phyloP scores from a whole-genome alignment of 2,113 vertebrate species.

The Corythaeola cristata region DNA sequence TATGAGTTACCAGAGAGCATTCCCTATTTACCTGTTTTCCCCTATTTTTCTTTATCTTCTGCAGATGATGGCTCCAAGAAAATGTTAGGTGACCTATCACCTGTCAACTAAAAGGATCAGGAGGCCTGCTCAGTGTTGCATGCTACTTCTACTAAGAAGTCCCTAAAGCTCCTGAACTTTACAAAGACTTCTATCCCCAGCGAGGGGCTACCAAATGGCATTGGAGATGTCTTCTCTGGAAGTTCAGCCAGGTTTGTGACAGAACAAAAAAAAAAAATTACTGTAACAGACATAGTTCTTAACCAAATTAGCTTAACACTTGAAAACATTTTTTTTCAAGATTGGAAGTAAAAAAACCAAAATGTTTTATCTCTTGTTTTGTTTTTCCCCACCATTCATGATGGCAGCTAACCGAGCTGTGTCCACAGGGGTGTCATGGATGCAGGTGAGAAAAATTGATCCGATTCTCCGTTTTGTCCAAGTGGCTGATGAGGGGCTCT shows the following conservation, averaged over 20 bases:
- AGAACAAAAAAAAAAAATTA: background rate
- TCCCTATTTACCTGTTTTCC: background rate
- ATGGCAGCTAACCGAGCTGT: background rate
- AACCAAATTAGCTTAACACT: background rate
- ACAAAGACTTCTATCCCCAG: background rate
- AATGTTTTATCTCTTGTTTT: background rate
- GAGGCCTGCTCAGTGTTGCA: background rate
- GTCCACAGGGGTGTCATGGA: too few relatives aligned
- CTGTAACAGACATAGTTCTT: background rate
- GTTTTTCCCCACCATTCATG: rapidly evolving
- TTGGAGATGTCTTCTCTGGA: background rate
- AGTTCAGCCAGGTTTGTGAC: background rate
- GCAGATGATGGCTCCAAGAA: background rate
- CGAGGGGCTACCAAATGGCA: background rate
- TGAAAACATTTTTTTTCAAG: background rate
- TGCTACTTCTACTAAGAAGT: background rate
- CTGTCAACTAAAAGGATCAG: background rate
- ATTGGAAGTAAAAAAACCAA: background rate
- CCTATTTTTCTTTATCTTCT: background rate
- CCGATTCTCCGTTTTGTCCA: rapidly evolving
- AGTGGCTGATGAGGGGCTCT: background rate
- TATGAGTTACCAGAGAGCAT: background rate
- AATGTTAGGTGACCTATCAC: background rate
- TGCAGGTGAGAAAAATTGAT: background rate
- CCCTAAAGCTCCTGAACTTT: background rate